Base-by-base conservation (phyloP, 2,888 invertebrate genomes). In the Tipula confusa region DNA sequence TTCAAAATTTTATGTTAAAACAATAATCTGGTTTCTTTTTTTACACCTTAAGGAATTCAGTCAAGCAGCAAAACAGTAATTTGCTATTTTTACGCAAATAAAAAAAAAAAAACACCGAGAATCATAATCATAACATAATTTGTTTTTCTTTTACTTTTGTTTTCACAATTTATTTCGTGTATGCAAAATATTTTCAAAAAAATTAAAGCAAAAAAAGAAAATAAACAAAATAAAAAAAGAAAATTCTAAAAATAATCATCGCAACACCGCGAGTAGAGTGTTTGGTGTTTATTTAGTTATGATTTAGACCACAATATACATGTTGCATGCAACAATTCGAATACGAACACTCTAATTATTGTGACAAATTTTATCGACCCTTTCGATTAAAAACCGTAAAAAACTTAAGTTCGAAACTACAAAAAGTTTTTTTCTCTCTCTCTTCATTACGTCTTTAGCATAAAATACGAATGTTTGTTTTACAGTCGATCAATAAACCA, bases 11-110 rank as follows among this genome's bases (percentile, higher is more conserved):
- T 64, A 64, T 64, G 18, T 64, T 64, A 64, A 64, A 64, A 64
- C 64, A 64, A 64, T 64, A 64, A 64, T 64, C 64, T 64, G 64
- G 64, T 64, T 64, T 64, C 64, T 64, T 64, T 64, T 64, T 64
- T 64, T 64, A 64, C 64, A 64, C 64, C 64, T 64, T 64, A 64
- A 64, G 24, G 64, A 64, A 64, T 64, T 64, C 64, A 64, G 64
- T 64, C 64, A 64, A 64, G 64, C 64, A 64, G 64, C 64, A 64
- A 64, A 64, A 64, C 64, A 64, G 64, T 64, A 64, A 64, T 64
- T 64, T 64, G 64, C 64, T 64, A 64, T 64, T 64, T 64, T 64
- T 64, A 64, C 18, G 64, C 64, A 24, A 24, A 64, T 64, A 64
- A 64, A 43, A 38, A 36, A 64, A 64, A 43, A 38, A 36, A 43